Conservation (phyloP, 2,113 vertebrate species). For the Pituophis catenifer region DNA sequence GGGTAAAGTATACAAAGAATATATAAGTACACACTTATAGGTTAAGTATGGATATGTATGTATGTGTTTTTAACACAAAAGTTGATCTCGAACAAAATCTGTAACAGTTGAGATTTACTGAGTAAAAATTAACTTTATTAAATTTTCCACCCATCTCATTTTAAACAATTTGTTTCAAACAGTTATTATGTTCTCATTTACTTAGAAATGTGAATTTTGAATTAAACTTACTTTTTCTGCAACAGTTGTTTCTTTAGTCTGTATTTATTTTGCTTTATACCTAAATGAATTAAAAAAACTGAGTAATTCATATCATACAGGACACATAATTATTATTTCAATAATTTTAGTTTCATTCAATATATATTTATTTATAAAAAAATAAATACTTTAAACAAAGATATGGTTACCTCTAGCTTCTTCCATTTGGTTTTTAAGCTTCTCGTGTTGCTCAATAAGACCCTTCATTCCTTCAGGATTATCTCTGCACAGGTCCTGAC, state of each 20-base stretch:
- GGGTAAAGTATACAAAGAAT: not conserved
- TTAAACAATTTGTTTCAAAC: not conserved
- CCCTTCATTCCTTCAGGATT: conserved; percentile 74
- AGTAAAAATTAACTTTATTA: not conserved
- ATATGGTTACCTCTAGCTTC: conserved; percentile 63
- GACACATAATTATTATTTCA: not conserved
- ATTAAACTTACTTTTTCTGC: conserved; percentile 66
- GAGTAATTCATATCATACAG: not conserved
- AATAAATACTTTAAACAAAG: not conserved
- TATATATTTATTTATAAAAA: not conserved
- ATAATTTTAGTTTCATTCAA: not conserved
- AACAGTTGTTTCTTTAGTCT: conserved; percentile 35
- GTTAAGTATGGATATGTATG: not conserved
- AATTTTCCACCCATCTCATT: not conserved
- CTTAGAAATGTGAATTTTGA: not conserved
- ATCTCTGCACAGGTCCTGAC: conserved; percentile 71
- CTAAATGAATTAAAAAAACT: conserved; percentile 39
- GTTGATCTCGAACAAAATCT: not conserved
- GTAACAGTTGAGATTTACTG: not conserved
- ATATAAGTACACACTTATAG: not conserved
- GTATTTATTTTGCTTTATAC: conserved; percentile 45
- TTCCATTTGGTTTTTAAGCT: conserved; percentile 61
- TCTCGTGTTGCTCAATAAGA: conserved; percentile 75
- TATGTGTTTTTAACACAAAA: not conserved
- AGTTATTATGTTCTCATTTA: not conserved